Evolutionary conservation across 2,113 vertebrate genomes (phyloP), one percentile per base, ranked within the genome.

Genomic region (Struthio camelus): DNA sequence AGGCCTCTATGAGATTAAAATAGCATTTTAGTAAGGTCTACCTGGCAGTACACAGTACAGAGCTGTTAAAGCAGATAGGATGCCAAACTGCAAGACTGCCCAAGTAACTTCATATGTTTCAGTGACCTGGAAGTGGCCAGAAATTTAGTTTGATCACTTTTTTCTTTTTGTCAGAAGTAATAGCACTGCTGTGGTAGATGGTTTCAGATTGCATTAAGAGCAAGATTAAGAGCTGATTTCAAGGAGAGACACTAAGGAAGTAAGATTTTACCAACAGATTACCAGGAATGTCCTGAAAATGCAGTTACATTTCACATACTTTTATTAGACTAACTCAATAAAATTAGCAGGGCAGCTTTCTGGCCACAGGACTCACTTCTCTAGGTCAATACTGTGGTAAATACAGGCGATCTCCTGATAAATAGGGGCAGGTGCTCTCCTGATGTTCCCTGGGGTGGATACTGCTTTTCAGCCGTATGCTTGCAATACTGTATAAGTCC

Each of bases 261-360:
- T 64, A 53, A 91, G 54, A 10, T 87, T 96, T 92, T 81, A 44
- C 56, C 79, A 90, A 90, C 27, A 85, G 85, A 87, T 92, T 91
- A 61, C 27, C n/a, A 48, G 24, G 27, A 81, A 91, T 66, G 32
- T 82, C 64, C 75, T 95, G 69, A 84, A 92, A 87, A 92, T 24
- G n/a, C 65, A 71, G 56, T 87, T 92, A 8, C 4, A 19, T 72
- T 94, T 96, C 67, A 48, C 72, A 30, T 77, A 46, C 32, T 79
- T 96, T 56, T 56, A 78, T 92, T 89, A 93, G 50, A n/a, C 46
- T 91, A 80, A 94, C 56, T 94, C 67, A 95, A 62, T 82, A 62
- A 94, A 94, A 79, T 59, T 32, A 96, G 19, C 64, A 69, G 59
- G 91, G n/a, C 14, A 69, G 17, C 14, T 87, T 95, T 91, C 86